phyloP scores from a whole-genome alignment of 1,140 invertebrate genomes.

The Pachypeltis micranthus region DNA sequence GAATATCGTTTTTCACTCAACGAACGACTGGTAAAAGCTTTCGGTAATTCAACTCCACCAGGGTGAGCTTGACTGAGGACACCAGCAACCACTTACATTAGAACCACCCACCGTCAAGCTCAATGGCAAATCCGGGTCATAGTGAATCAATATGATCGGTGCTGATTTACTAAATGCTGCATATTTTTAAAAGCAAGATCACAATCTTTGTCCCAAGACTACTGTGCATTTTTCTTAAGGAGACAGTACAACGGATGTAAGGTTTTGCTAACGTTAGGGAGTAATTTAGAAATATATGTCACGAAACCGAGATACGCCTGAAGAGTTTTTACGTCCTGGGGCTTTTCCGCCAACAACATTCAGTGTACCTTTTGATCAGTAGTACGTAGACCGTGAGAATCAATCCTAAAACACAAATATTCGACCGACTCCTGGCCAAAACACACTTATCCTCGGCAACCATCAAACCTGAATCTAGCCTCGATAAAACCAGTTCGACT shows the following conservation, averaged over 20 bases:
- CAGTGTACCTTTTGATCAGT: background rate
- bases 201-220: background rate
- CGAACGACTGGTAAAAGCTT: background rate
- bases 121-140: background rate
- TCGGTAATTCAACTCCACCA: background rate
- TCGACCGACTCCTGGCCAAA: background rate
- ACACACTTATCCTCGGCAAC: background rate
- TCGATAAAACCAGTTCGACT: background rate
- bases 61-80: background rate
- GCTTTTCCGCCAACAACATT: background rate
- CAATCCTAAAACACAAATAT: conserved; percentile 8
- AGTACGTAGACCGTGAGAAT: background rate
- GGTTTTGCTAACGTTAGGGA: background rate
- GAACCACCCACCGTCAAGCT: background rate
- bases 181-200: background rate
- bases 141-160: background rate
- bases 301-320: conserved; percentile 12
- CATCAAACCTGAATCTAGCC: conserved; percentile 8
- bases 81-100: background rate
- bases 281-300: conserved; percentile 4
- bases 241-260: background rate
- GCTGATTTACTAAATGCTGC: background rate
- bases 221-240: background rate
- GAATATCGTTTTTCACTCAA: conserved; percentile 1
- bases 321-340: conserved; percentile 13